phyloP scores from a whole-genome alignment of 1,140 invertebrate species.

The Diploscapter pachys region DNA sequence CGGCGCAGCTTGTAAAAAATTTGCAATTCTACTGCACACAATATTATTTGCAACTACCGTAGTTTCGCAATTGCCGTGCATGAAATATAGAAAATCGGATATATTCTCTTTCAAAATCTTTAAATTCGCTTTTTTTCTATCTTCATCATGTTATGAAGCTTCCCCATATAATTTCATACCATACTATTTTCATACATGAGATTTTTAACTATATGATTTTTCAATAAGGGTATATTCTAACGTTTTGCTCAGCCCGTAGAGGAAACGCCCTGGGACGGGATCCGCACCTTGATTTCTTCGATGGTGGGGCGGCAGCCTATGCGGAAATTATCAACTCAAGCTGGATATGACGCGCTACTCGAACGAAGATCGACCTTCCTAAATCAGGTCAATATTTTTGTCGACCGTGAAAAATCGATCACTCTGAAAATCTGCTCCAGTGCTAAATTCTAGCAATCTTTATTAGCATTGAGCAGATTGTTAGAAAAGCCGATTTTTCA shows the following conservation, averaged over 20 bases:
- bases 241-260: slow-evolving; percentile 36
- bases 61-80: no score
- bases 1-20: no score
- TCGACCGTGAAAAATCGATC: no score
- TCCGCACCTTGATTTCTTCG: slow-evolving; percentile 51
- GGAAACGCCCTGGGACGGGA: slow-evolving; percentile 53
- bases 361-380: slow-evolving; percentile 43
- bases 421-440: no score
- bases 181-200: no score
- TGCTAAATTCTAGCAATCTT: no score
- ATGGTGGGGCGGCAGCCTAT: slow-evolving; percentile 56
- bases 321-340: slow-evolving; percentile 54
- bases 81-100: no score
- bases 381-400: slow-evolving; percentile 42
- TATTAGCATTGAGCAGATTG: no score
- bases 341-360: slow-evolving; percentile 44
- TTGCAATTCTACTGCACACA: no score
- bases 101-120: neutral
- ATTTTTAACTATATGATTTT: no score
- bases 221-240: neutral
- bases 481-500: no score
- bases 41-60: no score
- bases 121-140: neutral
- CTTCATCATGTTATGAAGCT: neutral
- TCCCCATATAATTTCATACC: slow-evolving; percentile 1